These are phyloP conservation scores for Sebastes alutus DNA, from an alignment of 2,797 vertebrate genomes.

Conservation along the genomic window DNA sequence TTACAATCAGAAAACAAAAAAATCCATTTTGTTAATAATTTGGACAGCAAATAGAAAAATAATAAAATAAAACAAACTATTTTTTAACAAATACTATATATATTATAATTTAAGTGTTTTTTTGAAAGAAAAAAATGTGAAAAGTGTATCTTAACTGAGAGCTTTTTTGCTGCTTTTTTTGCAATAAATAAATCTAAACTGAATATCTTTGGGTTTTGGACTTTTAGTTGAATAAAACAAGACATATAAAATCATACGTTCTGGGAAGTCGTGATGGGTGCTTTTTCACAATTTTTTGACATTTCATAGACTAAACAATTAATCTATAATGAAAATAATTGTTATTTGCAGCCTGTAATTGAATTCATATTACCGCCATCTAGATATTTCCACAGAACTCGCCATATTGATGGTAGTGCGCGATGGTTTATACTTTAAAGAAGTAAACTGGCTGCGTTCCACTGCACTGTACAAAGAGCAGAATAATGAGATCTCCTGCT, in stretches of 20 bases:
- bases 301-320: not conserved
- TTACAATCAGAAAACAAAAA: not conserved
- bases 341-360: not conserved
- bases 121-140: not conserved
- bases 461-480: constrained; percentile 24
- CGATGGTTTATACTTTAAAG: constrained; percentile 17
- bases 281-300: not conserved
- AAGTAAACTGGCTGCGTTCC: constrained; percentile 7
- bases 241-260: not conserved
- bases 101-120: not conserved
- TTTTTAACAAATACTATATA: not conserved
- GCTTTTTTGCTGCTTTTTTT: not conserved
- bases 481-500: constrained; percentile 47
- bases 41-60: not conserved
- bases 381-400: constrained; percentile 10
- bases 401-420: not conserved
- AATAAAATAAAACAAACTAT: not conserved
- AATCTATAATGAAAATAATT: not conserved
- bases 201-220: not conserved
- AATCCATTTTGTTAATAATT: not conserved
- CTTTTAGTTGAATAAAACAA: not conserved
- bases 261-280: not conserved
- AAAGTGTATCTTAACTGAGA: not conserved
- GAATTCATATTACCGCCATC: not conserved
- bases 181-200: not conserved